Conservation (phyloP, 2,113 vertebrate species). For the Octodon degus region DNA sequence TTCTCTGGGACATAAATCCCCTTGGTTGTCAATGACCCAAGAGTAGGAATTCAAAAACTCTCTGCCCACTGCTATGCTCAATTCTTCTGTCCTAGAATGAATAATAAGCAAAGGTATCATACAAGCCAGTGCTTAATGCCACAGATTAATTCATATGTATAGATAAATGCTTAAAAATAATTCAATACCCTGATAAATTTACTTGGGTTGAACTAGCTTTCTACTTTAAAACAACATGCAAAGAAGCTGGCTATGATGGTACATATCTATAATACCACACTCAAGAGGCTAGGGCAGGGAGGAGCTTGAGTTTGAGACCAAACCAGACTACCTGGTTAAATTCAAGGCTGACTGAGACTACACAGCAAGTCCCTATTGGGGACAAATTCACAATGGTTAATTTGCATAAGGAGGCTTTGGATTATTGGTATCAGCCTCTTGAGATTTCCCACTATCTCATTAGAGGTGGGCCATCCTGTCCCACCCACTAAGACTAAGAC, state of each 20-base stretch:
- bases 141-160: slow-evolving; percentile 12
- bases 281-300: not conserved
- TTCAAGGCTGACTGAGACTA: not conserved
- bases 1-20: slow-evolving; percentile 11
- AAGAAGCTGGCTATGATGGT: not conserved
- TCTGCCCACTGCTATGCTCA: not conserved
- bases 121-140: not conserved
- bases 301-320: not conserved
- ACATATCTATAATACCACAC: not conserved
- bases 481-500: not conserved
- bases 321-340: not conserved
- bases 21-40: not conserved
- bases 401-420: not conserved
- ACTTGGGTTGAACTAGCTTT: not conserved
- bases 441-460: not conserved
- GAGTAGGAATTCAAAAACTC: not conserved
- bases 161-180: slow-evolving; percentile 47
- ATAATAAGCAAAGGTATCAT: not conserved
- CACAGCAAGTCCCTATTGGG: not conserved
- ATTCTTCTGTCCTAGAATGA: not conserved
- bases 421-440: not conserved
- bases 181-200: not conserved
- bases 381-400: not conserved
- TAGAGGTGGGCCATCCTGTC: not conserved
- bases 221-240: slow-evolving; percentile 31